Evolutionary conservation across 2,888 invertebrate genomes (phyloP).

Genomic region (Thymelicus sylvestris): DNA sequence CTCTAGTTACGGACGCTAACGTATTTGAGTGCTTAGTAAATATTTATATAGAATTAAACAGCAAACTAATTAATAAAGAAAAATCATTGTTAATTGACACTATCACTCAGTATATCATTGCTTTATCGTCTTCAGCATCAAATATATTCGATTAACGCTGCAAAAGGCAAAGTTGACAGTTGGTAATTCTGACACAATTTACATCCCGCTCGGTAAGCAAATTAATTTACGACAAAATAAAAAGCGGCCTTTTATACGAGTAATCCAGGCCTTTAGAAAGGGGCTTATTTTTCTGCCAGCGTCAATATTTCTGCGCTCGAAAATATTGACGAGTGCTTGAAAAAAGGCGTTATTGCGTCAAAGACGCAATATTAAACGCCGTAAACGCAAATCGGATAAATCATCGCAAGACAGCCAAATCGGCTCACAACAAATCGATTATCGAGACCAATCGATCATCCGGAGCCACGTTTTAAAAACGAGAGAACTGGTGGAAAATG

Average conservation of each 20-base stretch:
- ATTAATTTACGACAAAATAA: conserved; percentile 71
- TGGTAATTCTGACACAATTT: conserved; percentile 61
- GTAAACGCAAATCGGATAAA: conserved; percentile 70
- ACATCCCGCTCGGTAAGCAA: conserved; percentile 66
- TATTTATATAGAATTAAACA: no score
- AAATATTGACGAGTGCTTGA: conserved; percentile 51
- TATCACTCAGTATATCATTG: not conserved
- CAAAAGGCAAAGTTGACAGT: conserved; percentile 47
- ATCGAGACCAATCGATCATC: conserved; percentile 61
- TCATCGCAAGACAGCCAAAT: conserved; percentile 63
- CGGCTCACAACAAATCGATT: conserved; percentile 64
- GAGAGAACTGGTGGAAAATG: conserved; percentile 40
- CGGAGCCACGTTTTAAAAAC: conserved; percentile 46
- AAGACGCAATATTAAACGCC: conserved; percentile 61
- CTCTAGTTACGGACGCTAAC: no score
- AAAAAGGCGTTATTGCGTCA: conserved; percentile 62
- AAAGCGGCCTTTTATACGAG: conserved; percentile 57
- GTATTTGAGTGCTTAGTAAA: no score
- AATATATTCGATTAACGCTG: conserved; percentile 14
- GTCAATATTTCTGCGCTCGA: conserved; percentile 55
- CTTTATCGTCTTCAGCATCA: conserved; percentile 3
- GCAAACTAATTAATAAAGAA: no score
- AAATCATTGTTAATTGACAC: no score
- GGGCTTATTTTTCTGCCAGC: conserved; percentile 62
- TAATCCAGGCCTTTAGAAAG: conserved; percentile 60